Percentiles rank a stretch among this genome's conserved stretches.
These are phyloP conservation scores for Panthera leo DNA, from an alignment of 2,113 vertebrate genomes.

Conservation along the genomic window DNA sequence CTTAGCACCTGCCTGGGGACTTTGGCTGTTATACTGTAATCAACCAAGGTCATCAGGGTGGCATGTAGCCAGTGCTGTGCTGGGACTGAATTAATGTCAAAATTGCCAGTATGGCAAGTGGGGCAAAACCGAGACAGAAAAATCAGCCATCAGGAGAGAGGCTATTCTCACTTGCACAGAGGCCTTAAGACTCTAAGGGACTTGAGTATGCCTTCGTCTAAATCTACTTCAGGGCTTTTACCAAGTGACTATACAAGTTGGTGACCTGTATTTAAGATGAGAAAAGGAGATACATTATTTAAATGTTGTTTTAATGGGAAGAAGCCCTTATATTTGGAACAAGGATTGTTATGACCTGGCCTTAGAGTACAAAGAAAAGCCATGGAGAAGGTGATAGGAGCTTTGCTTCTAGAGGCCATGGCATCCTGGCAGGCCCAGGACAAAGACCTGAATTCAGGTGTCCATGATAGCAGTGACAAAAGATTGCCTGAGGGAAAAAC, in stretches of 20 bases:
- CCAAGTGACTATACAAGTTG: not conserved
- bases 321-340: not conserved
- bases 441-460: not conserved
- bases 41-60: not conserved
- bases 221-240: not conserved
- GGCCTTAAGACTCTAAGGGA: not conserved
- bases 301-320: not conserved
- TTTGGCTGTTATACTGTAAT: not conserved
- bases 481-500: not conserved
- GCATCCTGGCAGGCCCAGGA: not conserved
- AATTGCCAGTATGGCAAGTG: not conserved
- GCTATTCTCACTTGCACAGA: not conserved
- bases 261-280: not conserved
- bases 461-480: not conserved
- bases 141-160: not conserved
- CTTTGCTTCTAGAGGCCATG: not conserved
- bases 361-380: not conserved
- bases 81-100: not conserved
- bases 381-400: not conserved
- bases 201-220: accelerated
- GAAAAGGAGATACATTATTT: not conserved
- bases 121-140: not conserved
- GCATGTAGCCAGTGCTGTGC: not conserved
- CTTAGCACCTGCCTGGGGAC: not conserved
- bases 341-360: not conserved